A percentile compares a stretch with the other conserved stretches of the same genome.
Evolutionary conservation across 2,888 invertebrate species (phyloP).

Genomic region (Cinara cedri): DNA sequence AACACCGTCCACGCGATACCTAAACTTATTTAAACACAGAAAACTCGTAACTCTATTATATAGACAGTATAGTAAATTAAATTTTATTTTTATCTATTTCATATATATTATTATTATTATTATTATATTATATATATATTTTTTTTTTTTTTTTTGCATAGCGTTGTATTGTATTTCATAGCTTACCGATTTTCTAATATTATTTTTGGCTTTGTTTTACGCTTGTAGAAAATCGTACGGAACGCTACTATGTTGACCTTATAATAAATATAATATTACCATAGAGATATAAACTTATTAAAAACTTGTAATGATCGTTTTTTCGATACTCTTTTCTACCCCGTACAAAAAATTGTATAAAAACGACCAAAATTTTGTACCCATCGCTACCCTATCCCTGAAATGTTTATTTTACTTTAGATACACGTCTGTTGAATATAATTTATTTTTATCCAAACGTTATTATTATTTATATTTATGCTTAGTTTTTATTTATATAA

Average conservation of each 20-base stretch:
- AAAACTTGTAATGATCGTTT: slow-evolving; percentile 17
- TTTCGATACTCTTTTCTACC: background rate
- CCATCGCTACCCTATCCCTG: background rate
- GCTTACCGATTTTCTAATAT: slow-evolving; percentile 43
- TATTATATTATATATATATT: slow-evolving; percentile 21
- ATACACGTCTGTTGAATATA: slow-evolving; percentile 37
- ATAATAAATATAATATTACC: background rate
- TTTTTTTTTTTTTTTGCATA: slow-evolving; percentile 13
- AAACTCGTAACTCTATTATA: slow-evolving; percentile 41
- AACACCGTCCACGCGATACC: slow-evolving; percentile 40
- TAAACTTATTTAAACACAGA: slow-evolving; percentile 31
- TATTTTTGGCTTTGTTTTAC: slow-evolving; percentile 55
- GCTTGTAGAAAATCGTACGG: slow-evolving; percentile 12
- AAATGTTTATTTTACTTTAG: slow-evolving; percentile 7
- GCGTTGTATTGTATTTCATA: slow-evolving; percentile 35
- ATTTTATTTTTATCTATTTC: slow-evolving; percentile 48
- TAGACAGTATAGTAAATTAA: slow-evolving; percentile 36
- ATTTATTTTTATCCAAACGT: slow-evolving; percentile 51
- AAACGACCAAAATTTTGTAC: slow-evolving; percentile 2
- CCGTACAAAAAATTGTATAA: background rate
- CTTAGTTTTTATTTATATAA: slow-evolving; percentile 54
- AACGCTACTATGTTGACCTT: slow-evolving; percentile 5
- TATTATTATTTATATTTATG: slow-evolving; percentile 50
- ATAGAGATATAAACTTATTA: background rate
- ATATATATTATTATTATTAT: slow-evolving; percentile 40